Evolutionary conservation across 2,888 invertebrate genomes (phyloP), one percentile per base, ranked within the genome.

Genomic region (Adelognathus sp.): DNA sequence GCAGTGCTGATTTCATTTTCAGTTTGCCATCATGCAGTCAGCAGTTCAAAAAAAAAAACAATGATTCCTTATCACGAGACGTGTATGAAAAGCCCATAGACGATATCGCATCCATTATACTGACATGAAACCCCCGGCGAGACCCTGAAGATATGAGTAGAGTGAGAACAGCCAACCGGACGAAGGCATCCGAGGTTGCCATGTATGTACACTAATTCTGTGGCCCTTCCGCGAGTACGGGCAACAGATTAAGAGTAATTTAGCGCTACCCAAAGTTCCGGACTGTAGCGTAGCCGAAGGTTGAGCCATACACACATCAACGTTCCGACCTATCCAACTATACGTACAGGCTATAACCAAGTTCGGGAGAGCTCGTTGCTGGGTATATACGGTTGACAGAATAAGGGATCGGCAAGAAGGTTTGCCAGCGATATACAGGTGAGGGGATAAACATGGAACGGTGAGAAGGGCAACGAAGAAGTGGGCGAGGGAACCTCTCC

Each of bases 231-330:
- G 29, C 60, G 39, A 31, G 50, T 50, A 14, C 60, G 41, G 46
- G 44, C 27, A 71, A 76, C 66, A 71, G 41, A 71, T 71, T 71
- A 60, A 33, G 54, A 18, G 52, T 66, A 71, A 76, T 76, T 76
- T 41, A 54, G 64, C 14, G 41, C 24, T 31, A 66, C 66, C 67
- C 66, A 36, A 71, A 71, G 76, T 66, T 71, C 24, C 58, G 27
- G 50, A 39, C 52, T 56, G 31, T n/a, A n/a, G 29, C 39, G 50
- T 60, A 29, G 60, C 50, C 41, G 52, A 46, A 29, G 56, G 56
- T 63, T 76, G 18, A n/a, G 18, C 21, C 31, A 18, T 31, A 11
- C 41, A 56, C 41, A 27, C 33, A 41, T 33, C 39, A 14, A 29
- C 21, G n/a, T 27, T 16, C 6, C 27, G n/a, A 36, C 27, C 7